Percentiles rank a stretch among this genome's conserved stretches.
Conservation (phyloP, 2,113 vertebrate species). For the Rynchops niger region DNA sequence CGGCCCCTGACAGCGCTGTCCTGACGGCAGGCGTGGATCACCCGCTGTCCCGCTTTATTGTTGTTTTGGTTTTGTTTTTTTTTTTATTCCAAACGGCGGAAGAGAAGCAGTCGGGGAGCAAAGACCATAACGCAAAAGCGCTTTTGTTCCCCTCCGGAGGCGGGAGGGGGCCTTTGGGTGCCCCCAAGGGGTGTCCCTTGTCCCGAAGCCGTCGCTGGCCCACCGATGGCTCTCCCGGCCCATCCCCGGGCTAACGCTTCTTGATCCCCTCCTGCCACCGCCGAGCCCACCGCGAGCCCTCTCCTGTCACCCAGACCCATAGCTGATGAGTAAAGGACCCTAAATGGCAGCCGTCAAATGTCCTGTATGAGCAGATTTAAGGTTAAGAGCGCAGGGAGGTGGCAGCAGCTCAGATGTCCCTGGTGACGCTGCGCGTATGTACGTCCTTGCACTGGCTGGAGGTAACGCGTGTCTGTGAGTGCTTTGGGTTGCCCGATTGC, state of each 20-base stretch:
- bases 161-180: not conserved
- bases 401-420: not conserved
- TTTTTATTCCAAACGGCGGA: not conserved
- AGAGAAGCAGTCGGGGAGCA: not conserved
- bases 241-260: not conserved
- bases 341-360: fast-evolving
- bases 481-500: too few relatives aligned
- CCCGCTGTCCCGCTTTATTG: not conserved
- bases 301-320: not conserved
- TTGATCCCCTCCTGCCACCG: fast-evolving
- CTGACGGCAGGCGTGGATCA: not conserved
- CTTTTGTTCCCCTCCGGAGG: not conserved
- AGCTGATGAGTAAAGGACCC: not conserved
- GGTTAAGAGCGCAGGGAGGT: not conserved
- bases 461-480: fast-evolving
- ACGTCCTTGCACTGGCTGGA: fast-evolving
- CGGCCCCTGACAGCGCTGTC: not conserved
- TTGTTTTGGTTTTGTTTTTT: not conserved
- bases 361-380: fast-evolving
- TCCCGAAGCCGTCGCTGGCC: not conserved
- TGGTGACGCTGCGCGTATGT: fast-evolving
- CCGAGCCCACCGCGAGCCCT: fast-evolving
- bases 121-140: not conserved
- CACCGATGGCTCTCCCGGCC: too few relatives aligned
- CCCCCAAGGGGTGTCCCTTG: not conserved